Evolutionary conservation across 2,113 vertebrate genomes (phyloP), one percentile per base, ranked within the genome.

Genomic region (Campylomormyrus numenius): DNA sequence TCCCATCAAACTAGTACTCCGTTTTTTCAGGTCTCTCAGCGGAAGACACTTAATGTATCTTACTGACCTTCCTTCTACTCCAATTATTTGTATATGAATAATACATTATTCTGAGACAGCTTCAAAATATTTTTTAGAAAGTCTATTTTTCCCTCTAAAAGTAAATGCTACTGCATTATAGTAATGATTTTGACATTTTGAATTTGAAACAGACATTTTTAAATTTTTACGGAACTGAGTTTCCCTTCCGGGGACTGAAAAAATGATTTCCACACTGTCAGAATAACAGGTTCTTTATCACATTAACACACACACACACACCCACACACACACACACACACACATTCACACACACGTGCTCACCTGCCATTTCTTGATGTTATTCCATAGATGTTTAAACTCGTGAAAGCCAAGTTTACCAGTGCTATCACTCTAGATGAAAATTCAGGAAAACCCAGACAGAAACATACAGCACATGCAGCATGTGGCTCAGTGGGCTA

Each of bases 311-410:
- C 1, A 66, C 24, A 48, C 11, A n/a, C 19, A 19, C 19, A 46
- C 42, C 11, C 13, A 24, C 31, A 66, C 58, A 27, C 1, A 66
- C 58, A 27, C 1, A 66, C 58, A 66, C 3, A 11, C 24, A 4
- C 21, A 19, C 19, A 46, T 9, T 5, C 42, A n/a, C 13, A 46
- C 31, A 66, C 58, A 66, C 1, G 17, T 1, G 0, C 93, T 93
- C 88, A 97, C 98, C 97, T 99, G 98, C 98, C 98, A 99, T 86
- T 96, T 98, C 93, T 97, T 98, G 92, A 99, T 91, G 92, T 99
- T 99, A 93, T 96, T 96, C 98, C 98, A 99, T 90, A 99, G 95
- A 0, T 97, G 96, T 92, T 98, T 98, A 91, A 99, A 99, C 93
- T 99, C 97, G 87, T 99, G 97, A 77, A 98, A 99, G 93, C 98